phyloP scores from a whole-genome alignment of 2,113 vertebrate species.

The Microtus pennsylvanicus region DNA sequence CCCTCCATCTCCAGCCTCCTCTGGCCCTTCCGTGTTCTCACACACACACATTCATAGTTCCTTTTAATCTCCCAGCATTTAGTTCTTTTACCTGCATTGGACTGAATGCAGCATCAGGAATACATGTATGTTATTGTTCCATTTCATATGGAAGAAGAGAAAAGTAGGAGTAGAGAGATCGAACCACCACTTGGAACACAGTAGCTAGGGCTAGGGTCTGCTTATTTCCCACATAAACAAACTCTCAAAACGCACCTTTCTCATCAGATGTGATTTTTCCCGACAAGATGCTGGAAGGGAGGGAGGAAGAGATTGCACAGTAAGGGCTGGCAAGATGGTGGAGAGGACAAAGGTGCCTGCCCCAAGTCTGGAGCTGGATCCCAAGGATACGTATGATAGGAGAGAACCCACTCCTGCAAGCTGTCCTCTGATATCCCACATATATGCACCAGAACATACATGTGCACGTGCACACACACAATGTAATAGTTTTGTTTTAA shows the following conservation, averaged over 20 bases:
- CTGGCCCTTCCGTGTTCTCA: too few species aligned
- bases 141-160: neutral
- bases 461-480: neutral
- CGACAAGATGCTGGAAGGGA: constrained; percentile 33
- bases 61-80: neutral
- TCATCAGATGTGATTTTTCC: neutral
- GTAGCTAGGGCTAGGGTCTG: neutral
- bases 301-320: neutral
- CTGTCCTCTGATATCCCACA: neutral
- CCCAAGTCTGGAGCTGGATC: neutral
- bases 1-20: neutral
- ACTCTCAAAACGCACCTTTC: constrained; percentile 26
- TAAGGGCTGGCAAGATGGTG: neutral
- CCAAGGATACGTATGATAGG: neutral
- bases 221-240: neutral
- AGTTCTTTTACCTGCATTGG: neutral
- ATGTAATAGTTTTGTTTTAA: neutral
- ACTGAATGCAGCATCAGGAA: neutral
- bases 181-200: neutral
- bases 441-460: neutral
- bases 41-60: neutral
- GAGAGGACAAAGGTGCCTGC: neutral
- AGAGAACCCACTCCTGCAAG: neutral
- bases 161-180: neutral
- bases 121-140: neutral